Base-by-base conservation (phyloP, 2,888 invertebrate species). In the Synanthedon vespiformis region DNA sequence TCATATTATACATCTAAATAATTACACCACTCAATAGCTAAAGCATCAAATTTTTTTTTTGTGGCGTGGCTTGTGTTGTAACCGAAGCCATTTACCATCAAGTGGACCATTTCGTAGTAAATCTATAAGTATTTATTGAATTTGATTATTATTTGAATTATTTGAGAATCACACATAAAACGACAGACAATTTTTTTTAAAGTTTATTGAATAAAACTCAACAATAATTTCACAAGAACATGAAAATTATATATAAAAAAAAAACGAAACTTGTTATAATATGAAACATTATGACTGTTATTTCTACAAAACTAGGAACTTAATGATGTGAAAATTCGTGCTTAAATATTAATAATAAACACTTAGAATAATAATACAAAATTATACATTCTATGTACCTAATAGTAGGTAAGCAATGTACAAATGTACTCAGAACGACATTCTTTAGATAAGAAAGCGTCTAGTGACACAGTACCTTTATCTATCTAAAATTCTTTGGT, bases 171-270 rank as follows among this genome's bases (percentile, higher is more conserved):
- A 34, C 34, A 34, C 34, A 34, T 34, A 50, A 55, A 63, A 61
- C 49, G 54, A 61, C 65, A 55, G 50, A 61, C 48, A 55, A 56
- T 53, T 62, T 75, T 83, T 85, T 80, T 82, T 80, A 60, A 62
- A 65, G 74, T 83, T 85, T 81, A 82, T 81, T 83, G 77, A 74
- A 76, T 76, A 80, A 86, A 86, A 86, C 77, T 86, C 86, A 86
- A 86, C 86, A 85, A 81, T 77, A 70, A 76, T 71, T 70, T 70
- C 80, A 82, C 77, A 76, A 79, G 78, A 69, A 74, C 76, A 70
- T 34, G 6, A 34, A 34, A 34, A 34, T 34, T 34, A 34, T 34
- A 34, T 34, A 1, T n/a, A n/a, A n/a, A 34, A 34, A 34, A 34
- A 34, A 34, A 63, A 73, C 70, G 48, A 56, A 54, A 34, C 8